Evolutionary conservation across 2,888 invertebrate genomes (phyloP).

Genomic region (Anaspis maculata): DNA sequence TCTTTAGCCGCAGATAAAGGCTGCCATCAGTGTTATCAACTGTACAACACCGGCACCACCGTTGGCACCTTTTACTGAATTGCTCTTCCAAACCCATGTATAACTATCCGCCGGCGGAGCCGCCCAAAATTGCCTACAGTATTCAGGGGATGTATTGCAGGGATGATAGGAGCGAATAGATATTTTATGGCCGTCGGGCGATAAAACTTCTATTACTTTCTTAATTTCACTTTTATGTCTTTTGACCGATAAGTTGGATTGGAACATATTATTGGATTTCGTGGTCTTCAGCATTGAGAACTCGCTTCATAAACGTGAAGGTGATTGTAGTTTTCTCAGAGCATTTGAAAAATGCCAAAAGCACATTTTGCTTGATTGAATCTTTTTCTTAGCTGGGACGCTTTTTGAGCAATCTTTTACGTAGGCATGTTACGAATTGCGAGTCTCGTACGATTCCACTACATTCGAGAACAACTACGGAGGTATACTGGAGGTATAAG

Average conservation of each 20-base stretch:
- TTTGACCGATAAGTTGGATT: conserved; percentile 6
- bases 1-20: conserved; percentile 26
- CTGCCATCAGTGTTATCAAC: conserved; percentile 15
- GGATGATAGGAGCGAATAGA: conserved; percentile 11
- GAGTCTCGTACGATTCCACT: too few relatives aligned
- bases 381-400: too few relatives aligned
- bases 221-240: conserved; percentile 14
- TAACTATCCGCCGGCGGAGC: conserved; percentile 14
- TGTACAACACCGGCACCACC: conserved; percentile 16
- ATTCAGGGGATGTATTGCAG: background rate
- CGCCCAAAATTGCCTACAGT: conserved; percentile 12
- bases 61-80: conserved; percentile 19
- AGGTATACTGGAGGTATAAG: too few relatives aligned
- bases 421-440: too few relatives aligned
- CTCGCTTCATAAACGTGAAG: too few relatives aligned
- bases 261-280: conserved; percentile 13
- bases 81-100: conserved; percentile 17
- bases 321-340: too few relatives aligned
- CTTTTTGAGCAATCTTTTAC: too few relatives aligned
- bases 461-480: too few relatives aligned
- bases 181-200: conserved; percentile 11
- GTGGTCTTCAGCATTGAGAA: too few relatives aligned
- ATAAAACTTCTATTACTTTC: conserved; percentile 14
- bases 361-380: too few relatives aligned
- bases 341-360: too few relatives aligned